These are phyloP conservation scores for Anoncus sp. DNA, from an alignment of 2,888 invertebrate species.

Conservation along the genomic window DNA sequence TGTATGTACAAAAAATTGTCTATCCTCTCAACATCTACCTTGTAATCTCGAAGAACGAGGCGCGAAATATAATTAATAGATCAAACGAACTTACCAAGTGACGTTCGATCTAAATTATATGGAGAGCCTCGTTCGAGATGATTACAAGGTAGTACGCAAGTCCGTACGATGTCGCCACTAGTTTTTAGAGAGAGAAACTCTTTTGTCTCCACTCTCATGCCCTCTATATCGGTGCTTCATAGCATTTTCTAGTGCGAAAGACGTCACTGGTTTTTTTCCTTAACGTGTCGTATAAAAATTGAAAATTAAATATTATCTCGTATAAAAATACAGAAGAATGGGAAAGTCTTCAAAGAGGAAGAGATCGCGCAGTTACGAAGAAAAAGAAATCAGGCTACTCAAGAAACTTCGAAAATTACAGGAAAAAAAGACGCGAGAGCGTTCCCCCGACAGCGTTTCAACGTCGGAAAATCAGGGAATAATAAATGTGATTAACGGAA, in stretches of 20 bases:
- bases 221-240: constrained; percentile 19
- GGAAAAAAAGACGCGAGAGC: constrained; percentile 1
- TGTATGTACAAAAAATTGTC: constrained; percentile 4
- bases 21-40: constrained; percentile 43
- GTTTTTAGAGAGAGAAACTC: constrained; percentile 24
- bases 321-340: constrained; percentile 23
- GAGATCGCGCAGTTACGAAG: constrained; percentile 27
- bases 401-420: constrained; percentile 19
- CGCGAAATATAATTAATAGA: constrained; percentile 46
- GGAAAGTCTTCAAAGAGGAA: constrained; percentile 33
- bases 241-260: constrained; percentile 48
- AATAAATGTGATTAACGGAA: background rate
- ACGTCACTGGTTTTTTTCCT: constrained; percentile 31
- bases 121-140: constrained; percentile 46
- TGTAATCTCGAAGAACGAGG: constrained; percentile 45
- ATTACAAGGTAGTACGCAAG: constrained; percentile 38
- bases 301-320: constrained; percentile 4
- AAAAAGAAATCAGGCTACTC: constrained; percentile 11
- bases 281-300: constrained; percentile 18
- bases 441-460: constrained; percentile 4
- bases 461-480: background rate
- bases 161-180: constrained; percentile 36
- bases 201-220: constrained; percentile 20
- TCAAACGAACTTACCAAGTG: constrained; percentile 44
- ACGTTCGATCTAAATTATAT: constrained; percentile 50